These are phyloP conservation scores for Coregonus suidteri DNA, from an alignment of 2,797 vertebrate genomes.

Conservation along the genomic window DNA sequence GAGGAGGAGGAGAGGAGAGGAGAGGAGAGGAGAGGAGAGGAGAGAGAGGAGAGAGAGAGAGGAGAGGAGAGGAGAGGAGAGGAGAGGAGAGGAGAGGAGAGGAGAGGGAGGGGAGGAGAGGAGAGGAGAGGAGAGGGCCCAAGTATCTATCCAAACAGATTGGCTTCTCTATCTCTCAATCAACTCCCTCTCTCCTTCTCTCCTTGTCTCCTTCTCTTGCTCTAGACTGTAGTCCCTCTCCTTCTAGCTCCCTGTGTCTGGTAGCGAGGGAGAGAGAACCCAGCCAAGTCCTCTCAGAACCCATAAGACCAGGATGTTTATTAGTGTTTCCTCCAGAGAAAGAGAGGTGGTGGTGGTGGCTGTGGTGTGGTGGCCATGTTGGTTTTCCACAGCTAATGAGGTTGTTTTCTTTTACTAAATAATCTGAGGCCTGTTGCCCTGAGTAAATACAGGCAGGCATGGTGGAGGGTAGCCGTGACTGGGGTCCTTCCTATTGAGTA, in stretches of 20 bases:
- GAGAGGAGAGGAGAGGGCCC: too few species aligned
- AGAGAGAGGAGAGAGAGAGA: too few species aligned
- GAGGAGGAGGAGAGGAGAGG: too few species aligned
- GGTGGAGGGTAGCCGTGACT: constrained; percentile 11
- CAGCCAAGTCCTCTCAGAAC: neutral
- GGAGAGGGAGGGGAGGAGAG: too few species aligned
- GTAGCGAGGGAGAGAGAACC: neutral
- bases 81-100: too few species aligned
- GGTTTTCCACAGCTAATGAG: constrained; percentile 20
- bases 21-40: too few species aligned
- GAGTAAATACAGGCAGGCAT: constrained; percentile 10
- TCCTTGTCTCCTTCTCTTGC: neutral
- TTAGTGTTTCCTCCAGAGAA: neutral
- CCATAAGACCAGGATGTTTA: neutral
- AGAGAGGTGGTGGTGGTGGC: neutral
- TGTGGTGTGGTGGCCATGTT: neutral
- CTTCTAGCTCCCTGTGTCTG: neutral
- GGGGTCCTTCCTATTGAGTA: constrained; percentile 4
- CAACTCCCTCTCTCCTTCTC: neutral
- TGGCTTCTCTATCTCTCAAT: neutral
- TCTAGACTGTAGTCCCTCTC: neutral
- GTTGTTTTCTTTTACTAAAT: constrained; percentile 16
- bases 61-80: too few species aligned
- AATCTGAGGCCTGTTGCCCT: constrained; percentile 1
- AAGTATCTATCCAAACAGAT: neutral